These are phyloP conservation scores for Isotomurus palustris DNA, from an alignment of 2,888 invertebrate genomes.

Conservation along the genomic window DNA sequence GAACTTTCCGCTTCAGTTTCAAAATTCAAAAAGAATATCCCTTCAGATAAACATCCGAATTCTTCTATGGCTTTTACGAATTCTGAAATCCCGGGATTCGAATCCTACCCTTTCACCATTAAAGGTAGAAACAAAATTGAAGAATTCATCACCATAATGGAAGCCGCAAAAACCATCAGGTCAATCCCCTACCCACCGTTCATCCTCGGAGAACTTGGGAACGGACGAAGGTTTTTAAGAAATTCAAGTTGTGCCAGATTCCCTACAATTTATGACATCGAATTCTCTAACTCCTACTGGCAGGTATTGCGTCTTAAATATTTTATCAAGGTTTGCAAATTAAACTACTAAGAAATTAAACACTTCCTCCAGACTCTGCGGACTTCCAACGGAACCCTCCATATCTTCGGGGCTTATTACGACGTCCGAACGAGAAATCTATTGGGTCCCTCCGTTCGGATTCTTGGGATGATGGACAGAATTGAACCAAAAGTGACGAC, in stretches of 20 bases:
- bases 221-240: background rate
- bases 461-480: constrained; percentile 50
- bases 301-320: background rate
- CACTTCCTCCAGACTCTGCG: background rate
- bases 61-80: too few species aligned
- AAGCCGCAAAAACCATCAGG: too few species aligned
- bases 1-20: too few species aligned
- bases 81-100: too few species aligned
- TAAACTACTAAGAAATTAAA: too few species aligned
- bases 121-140: too few species aligned
- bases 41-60: too few species aligned
- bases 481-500: constrained; percentile 47
- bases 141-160: too few species aligned
- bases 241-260: background rate
- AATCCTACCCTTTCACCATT: too few species aligned
- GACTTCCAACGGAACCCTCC: constrained; percentile 46
- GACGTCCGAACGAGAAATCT: constrained; percentile 46
- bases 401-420: constrained; percentile 50
- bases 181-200: background rate
- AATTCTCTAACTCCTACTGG: background rate
- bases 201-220: background rate
- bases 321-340: too few species aligned
- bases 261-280: background rate
- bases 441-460: constrained; percentile 44
- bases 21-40: too few species aligned